phyloP scores from a whole-genome alignment of 2,888 invertebrate genomes.

The Pseudeuparius sepicola region DNA sequence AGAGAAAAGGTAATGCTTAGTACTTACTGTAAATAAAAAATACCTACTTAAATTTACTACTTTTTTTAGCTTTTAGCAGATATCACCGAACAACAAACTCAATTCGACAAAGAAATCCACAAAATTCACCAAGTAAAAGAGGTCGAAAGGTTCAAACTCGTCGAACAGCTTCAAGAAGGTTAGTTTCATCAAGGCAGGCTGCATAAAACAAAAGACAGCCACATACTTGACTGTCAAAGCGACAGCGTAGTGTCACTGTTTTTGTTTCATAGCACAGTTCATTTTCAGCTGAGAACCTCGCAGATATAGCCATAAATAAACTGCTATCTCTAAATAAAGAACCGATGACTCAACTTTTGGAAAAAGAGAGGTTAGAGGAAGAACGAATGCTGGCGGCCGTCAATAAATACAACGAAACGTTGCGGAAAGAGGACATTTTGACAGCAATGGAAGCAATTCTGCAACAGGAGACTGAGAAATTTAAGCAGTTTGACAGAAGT shows the following conservation, averaged over 20 bases:
- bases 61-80: conserved; percentile 43
- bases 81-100: conserved; percentile 52
- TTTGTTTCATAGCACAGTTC: too few species aligned
- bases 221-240: too few species aligned
- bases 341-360: conserved; percentile 52
- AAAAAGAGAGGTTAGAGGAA: conserved; percentile 58
- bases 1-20: conserved; percentile 50
- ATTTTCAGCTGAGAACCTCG: conserved; percentile 53
- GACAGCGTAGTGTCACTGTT: too few species aligned
- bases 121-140: conserved; percentile 60
- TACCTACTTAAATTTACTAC: conserved; percentile 1
- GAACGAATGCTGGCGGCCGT: conserved; percentile 53
- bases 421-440: conserved; percentile 58
- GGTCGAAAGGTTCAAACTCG: conserved; percentile 47
- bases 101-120: conserved; percentile 55
- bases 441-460: conserved; percentile 61
- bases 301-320: conserved; percentile 55
- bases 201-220: too few species aligned
- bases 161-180: conserved; percentile 51
- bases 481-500: conserved; percentile 52
- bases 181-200: too few species aligned
- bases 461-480: conserved; percentile 53
- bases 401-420: conserved; percentile 42
- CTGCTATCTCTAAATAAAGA: conserved; percentile 53
- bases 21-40: not conserved